Base-by-base conservation (phyloP, 92 coral and sea anemone genomes). In the Blastomussa wellsi region DNA sequence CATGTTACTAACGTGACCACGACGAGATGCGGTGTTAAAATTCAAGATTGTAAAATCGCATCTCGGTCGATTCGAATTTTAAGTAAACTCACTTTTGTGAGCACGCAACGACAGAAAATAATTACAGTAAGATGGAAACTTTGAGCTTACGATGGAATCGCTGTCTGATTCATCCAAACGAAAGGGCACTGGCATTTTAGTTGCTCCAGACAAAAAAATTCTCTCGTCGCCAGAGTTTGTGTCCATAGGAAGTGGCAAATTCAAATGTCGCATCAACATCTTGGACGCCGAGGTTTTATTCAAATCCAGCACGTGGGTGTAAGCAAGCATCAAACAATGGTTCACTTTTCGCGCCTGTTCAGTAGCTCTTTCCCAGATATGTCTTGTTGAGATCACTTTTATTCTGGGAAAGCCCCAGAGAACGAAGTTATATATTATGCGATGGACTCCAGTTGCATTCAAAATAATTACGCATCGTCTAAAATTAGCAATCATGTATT, bases 181-280 rank as follows among this genome's bases (percentile, higher is more conserved):
- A 57, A 76, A 64, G 10, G 94, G 93, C 19, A 94, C 98, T n/a
- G 98, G 98, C 98, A 94, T 92, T 39, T 87, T 77, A 32, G 90
- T 76, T 53, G 75, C 92, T 51, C 87, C 87, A 33, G 72, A 22
- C 8, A 76, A 32, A 37, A 73, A 57, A 42, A 41, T 74, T 83
- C 87, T 57, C 42, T 75, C 87, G 87, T 83, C 87, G 87, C 35
- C 66, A 17, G 84, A 78, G 77, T 44, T 77, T 69, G 88, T 77
- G 66, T 77, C 88, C 88, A 85, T 85, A 85, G 76, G 84, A 77
- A 77, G 39, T 4, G 82, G 71, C 70, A 85, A 36, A 66, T 52
- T 60, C 80, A 83, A 73, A 41, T 83, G 87, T 42, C 73, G 57
- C 80, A 83, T 31, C 80, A 83, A 62, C 87, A 83, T 83, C 0